phyloP scores from a whole-genome alignment of 2,797 vertebrate species.

The Muraenolepis orangiensis region DNA sequence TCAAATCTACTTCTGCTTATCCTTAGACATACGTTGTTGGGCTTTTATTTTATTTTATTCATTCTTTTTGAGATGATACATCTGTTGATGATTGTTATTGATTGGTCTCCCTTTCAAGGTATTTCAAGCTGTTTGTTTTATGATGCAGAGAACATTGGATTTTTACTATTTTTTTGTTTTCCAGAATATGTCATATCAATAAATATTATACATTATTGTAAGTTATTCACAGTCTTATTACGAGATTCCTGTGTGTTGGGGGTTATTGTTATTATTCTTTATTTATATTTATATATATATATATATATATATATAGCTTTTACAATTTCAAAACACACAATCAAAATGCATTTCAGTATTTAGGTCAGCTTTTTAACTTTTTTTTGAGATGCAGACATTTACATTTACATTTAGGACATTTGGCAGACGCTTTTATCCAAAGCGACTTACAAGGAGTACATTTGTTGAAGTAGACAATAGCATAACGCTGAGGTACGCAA shows the following conservation, averaged over 20 bases:
- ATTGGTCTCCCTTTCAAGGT: not conserved
- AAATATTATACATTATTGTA: not conserved
- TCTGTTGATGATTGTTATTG: not conserved
- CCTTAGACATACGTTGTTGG: not conserved
- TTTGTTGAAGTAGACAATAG: too few species aligned
- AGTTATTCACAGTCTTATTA: not conserved
- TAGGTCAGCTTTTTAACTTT: too few species aligned
- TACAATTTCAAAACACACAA: not conserved
- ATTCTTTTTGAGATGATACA: not conserved
- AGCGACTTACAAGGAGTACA: too few species aligned
- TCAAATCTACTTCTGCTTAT: not conserved
- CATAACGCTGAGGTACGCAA: too few species aligned
- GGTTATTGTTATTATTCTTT: not conserved
- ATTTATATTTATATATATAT: too few species aligned
- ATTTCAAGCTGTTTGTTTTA: not conserved
- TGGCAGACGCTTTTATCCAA: too few species aligned
- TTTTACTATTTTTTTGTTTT: not conserved
- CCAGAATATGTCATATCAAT: not conserved
- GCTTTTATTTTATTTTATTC: not conserved
- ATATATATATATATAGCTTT: too few species aligned
- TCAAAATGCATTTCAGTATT: not conserved
- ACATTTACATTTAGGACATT: too few species aligned
- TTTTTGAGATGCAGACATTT: too few species aligned
- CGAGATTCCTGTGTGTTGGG: not conserved
- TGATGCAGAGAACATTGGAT: not conserved